These are phyloP conservation scores for Perdita meconis DNA, from an alignment of 2,888 invertebrate genomes.

Conservation along the genomic window DNA sequence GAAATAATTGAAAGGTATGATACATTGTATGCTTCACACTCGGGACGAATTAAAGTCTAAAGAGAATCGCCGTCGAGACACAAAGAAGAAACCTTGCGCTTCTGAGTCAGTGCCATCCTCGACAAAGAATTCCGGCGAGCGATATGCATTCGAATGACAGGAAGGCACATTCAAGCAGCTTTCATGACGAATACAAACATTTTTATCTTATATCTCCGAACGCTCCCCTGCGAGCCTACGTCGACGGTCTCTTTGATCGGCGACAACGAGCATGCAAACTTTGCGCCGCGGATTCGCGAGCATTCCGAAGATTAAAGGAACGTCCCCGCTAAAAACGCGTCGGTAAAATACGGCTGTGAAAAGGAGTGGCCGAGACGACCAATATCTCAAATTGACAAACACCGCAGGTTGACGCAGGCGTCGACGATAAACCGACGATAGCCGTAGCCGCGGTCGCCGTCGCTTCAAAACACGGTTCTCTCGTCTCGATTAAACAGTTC, in stretches of 20 bases:
- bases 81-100: not conserved
- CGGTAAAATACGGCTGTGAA: not conserved
- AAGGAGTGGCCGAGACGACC: not conserved
- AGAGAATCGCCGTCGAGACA: not conserved
- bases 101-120: not conserved
- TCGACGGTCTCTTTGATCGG: not conserved
- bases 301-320: not conserved
- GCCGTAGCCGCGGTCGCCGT: not conserved
- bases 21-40: not conserved
- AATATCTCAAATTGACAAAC: constrained; percentile 32
- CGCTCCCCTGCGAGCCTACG: no score
- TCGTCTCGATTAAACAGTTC: constrained; percentile 12
- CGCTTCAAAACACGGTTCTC: constrained; percentile 9
- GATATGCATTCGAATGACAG: not conserved
- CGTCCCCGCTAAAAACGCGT: not conserved
- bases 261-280: not conserved
- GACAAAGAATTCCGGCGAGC: not conserved
- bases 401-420: constrained; percentile 41
- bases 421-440: constrained; percentile 43
- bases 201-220: not conserved
- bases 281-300: not conserved
- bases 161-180: not conserved
- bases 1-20: not conserved
- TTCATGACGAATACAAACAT: not conserved
- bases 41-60: not conserved